phyloP scores from a whole-genome alignment of 2,888 invertebrate genomes.

The Syritta pipiens region DNA sequence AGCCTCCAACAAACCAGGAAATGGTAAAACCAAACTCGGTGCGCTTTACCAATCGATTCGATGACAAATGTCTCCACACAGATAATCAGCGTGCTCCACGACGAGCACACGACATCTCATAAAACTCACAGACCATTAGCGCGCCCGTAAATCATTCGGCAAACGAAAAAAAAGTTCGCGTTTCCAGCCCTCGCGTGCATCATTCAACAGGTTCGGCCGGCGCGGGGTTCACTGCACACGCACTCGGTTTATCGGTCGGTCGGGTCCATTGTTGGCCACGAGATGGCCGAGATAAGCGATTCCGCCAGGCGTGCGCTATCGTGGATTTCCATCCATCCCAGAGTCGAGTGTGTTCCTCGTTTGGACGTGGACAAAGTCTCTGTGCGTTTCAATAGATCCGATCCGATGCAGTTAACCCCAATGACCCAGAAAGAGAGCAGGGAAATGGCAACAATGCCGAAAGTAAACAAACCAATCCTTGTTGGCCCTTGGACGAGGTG shows the following conservation, averaged over 20 bases:
- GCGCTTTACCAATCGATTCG: no score
- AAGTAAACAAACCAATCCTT: conserved; percentile 49
- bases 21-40: neutral
- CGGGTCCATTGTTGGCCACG: conserved; percentile 56
- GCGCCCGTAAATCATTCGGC: conserved; percentile 55
- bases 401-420: conserved; percentile 65
- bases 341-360: conserved; percentile 40
- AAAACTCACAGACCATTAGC: conserved; percentile 45
- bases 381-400: conserved; percentile 58
- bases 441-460: conserved; percentile 25
- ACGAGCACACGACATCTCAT: conserved; percentile 21
- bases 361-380: conserved; percentile 13
- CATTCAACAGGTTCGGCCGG: conserved; percentile 57
- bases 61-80: conserved; percentile 58
- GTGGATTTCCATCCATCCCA: conserved; percentile 18
- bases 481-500: no score
- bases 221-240: conserved; percentile 54
- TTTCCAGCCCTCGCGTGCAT: conserved; percentile 62
- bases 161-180: no score
- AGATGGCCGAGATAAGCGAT: conserved; percentile 45
- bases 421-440: conserved; percentile 43
- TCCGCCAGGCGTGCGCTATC: conserved; percentile 10
- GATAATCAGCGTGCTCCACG: conserved; percentile 39
- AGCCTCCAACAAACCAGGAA: neutral
- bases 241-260: conserved; percentile 58